Percentiles rank a stretch among this genome's conserved stretches.
phyloP scores from a whole-genome alignment of 2,888 invertebrate genomes.

The Celastrina argiolus region DNA sequence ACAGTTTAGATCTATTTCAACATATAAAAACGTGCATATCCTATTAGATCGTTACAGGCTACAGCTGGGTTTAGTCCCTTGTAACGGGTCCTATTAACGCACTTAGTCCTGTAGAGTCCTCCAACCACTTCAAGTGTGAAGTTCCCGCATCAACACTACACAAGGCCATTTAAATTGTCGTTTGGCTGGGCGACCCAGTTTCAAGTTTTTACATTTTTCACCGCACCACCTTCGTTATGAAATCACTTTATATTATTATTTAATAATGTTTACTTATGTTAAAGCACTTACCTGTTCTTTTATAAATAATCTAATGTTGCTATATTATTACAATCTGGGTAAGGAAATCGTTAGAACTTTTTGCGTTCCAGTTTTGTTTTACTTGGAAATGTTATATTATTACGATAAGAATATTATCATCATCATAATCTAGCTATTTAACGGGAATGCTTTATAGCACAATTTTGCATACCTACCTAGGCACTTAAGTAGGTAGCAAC shows the following conservation, averaged over 20 bases:
- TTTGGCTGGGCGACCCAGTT: constrained; percentile 26
- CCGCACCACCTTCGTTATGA: constrained; percentile 22
- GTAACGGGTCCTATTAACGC: not conserved
- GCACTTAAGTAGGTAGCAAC: not conserved
- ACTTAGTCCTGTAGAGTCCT: not conserved
- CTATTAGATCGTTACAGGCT: not conserved
- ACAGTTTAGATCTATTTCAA: too few relatives aligned
- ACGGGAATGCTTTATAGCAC: too few relatives aligned
- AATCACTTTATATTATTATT: constrained; percentile 18
- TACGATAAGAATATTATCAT: too few relatives aligned
- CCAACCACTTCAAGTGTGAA: not conserved
- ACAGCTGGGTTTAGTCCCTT: not conserved
- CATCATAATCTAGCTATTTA: too few relatives aligned
- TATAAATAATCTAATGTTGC: not conserved
- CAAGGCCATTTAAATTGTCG: constrained; percentile 26
- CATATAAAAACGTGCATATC: too few relatives aligned
- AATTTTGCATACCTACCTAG: too few relatives aligned
- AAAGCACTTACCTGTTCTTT: not conserved
- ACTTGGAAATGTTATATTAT: not conserved
- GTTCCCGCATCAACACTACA: constrained; percentile 1
- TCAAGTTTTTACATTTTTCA: constrained; percentile 26
- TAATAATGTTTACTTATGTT: not conserved
- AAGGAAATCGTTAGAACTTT: not conserved
- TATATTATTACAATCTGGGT: not conserved
- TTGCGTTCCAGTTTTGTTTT: not conserved